A percentile compares a stretch with the other conserved stretches of the same genome.
Evolutionary conservation across 2,113 vertebrate species (phyloP).

Genomic region (Dolichotis patagonum): DNA sequence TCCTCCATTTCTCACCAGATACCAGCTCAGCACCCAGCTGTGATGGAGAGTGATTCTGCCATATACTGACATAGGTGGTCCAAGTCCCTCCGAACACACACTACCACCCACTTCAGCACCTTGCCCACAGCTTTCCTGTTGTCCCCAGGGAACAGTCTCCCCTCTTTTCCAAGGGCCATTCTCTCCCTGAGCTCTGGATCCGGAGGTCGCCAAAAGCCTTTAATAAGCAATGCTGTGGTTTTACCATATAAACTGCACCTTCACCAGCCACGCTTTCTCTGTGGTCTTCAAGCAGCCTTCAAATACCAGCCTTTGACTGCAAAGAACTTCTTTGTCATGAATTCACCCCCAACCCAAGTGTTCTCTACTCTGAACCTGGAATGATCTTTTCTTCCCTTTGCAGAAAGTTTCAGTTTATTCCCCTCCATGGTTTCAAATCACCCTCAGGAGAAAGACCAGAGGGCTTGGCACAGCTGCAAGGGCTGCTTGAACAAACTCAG

Average conservation of each 20-base stretch:
- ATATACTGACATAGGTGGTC: background rate
- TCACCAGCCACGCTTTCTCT: background rate
- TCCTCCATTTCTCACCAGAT: background rate
- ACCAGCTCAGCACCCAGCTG: background rate
- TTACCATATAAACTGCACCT: background rate
- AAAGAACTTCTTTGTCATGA: background rate
- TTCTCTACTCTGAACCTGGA: background rate
- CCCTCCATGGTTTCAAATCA: too few species aligned
- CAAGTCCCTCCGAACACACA: background rate
- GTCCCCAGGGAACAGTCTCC: background rate
- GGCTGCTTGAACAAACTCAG: background rate
- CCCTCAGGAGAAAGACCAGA: background rate
- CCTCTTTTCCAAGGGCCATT: background rate
- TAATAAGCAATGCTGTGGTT: background rate
- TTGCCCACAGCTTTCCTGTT: background rate
- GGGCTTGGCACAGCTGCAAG: too few species aligned
- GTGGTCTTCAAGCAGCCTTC: too few species aligned
- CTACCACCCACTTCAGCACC: too few species aligned
- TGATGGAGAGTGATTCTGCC: background rate
- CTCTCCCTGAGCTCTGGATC: background rate
- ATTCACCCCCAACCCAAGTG: background rate
- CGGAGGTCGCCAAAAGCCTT: background rate
- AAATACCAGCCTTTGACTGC: background rate
- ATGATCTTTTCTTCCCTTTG: background rate
- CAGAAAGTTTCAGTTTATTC: background rate